A percentile compares a stretch with the other conserved stretches of the same genome.
These are phyloP conservation scores for Xenopus tropicalis DNA, from an alignment of 2,113 vertebrate genomes.

Conservation along the genomic window UCB_Xtro_10.0 CM004448.2:80230001-80230500, in stretches of 20 bases:
- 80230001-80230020: slow-evolving; percentile 57
- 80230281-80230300: slow-evolving; percentile 85
- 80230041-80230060: slow-evolving; percentile 58
- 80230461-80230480: slow-evolving; percentile 94
- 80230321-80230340: slow-evolving; percentile 62
- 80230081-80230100: slow-evolving; percentile 82
- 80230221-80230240: slow-evolving; percentile 94
- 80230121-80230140: slow-evolving; percentile 91
- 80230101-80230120: slow-evolving; percentile 92
- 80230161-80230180: slow-evolving; percentile 75
- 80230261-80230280: slow-evolving; percentile 85
- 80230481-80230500: slow-evolving; percentile 95
- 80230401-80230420: slow-evolving; percentile 85
- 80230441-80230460: slow-evolving; percentile 93
- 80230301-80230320: slow-evolving; percentile 82
- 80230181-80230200: slow-evolving; percentile 93
- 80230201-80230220: slow-evolving; percentile 84
- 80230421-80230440: slow-evolving; percentile 96
- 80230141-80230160: slow-evolving; percentile 84
- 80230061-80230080: slow-evolving; percentile 68
- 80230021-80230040: slow-evolving; percentile 51
- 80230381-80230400: slow-evolving; percentile 87
- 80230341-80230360: slow-evolving; percentile 55
- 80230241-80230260: slow-evolving; percentile 94
- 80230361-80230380: slow-evolving; percentile 86